A percentile compares a stretch with the other conserved stretches of the same genome.
These are phyloP conservation scores for Medauroidea extradentata DNA, from an alignment of 1,140 invertebrate genomes.

Conservation along the genomic window DNA sequence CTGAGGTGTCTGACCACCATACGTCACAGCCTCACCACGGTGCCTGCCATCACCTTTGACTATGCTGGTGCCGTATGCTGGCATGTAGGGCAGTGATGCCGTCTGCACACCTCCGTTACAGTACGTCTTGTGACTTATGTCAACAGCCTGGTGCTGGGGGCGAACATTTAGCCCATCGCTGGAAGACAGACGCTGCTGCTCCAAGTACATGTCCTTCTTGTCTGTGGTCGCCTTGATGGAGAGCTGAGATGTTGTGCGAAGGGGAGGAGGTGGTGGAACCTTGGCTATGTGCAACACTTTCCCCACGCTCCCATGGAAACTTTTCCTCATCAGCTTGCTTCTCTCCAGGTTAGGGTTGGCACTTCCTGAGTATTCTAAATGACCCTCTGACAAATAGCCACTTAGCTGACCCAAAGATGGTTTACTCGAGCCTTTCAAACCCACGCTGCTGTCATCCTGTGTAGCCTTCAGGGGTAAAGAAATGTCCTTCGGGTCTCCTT, in stretches of 20 bases:
- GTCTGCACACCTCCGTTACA: conserved; percentile 52
- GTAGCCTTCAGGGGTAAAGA: conserved; percentile 1
- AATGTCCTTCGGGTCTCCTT: background rate
- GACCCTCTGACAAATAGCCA: conserved; percentile 82
- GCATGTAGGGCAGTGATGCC: conserved; percentile 56
- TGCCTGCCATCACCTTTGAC: no score
- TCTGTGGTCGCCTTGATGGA: background rate
- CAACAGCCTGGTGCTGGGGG: conserved; percentile 40
- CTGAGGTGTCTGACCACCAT: background rate
- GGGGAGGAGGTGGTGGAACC: conserved; percentile 79
- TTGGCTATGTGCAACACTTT: conserved; percentile 75
- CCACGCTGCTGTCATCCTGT: conserved; percentile 13
- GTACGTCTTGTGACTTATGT: conserved; percentile 44
- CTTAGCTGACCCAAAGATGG: conserved; percentile 37
- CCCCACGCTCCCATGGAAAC: conserved; percentile 77
- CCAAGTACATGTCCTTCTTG: no score
- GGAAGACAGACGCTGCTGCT: no score
- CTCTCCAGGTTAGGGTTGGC: conserved; percentile 77
- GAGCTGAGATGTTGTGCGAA: conserved; percentile 81
- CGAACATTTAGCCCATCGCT: conserved; percentile 39
- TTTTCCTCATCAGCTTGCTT: conserved; percentile 84
- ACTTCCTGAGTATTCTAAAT: conserved; percentile 65
- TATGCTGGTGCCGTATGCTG: conserved; percentile 44
- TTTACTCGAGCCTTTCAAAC: conserved; percentile 10
- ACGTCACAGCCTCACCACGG: background rate